These are phyloP conservation scores for Aurelia aurita complex sp. Pacific DNA, from an alignment of 30 jellyfish, hydroid and myxozoan species.

Conservation along the genomic window DNA sequence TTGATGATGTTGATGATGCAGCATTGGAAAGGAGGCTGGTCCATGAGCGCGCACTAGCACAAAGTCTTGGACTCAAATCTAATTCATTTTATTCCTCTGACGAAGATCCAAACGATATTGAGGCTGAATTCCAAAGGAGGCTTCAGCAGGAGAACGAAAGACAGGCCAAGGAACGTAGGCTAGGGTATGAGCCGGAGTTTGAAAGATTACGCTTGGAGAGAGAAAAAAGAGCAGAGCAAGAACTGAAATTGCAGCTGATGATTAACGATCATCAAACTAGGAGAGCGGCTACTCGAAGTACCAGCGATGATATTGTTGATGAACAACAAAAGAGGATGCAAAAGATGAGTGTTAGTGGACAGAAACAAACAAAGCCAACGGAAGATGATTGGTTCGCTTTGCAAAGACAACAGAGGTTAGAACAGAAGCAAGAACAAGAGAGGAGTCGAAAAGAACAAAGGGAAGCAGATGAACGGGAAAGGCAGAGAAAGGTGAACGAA, in stretches of 20 bases:
- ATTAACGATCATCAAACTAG: constrained; percentile 57
- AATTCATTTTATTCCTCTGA: constrained; percentile 45
- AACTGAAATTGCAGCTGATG: constrained; percentile 57
- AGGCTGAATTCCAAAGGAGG: constrained; percentile 75
- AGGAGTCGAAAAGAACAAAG: constrained; percentile 65
- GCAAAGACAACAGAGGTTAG: constrained; percentile 70
- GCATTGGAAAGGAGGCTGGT: constrained; percentile 26
- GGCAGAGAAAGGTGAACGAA: constrained; percentile 65
- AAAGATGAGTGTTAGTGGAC: constrained; percentile 1
- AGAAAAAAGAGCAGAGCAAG: constrained; percentile 61
- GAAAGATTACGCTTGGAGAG: constrained; percentile 30
- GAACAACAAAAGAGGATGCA: constrained; percentile 45
- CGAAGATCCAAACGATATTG: constrained; percentile 65
- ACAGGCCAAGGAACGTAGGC: constrained; percentile 23
- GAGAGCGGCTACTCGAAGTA: background rate
- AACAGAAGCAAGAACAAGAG: constrained; percentile 77
- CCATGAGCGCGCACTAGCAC: constrained; percentile 42
- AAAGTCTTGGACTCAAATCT: background rate
- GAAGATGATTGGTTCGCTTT: constrained; percentile 74
- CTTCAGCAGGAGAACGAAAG: constrained; percentile 68
- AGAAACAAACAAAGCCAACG: constrained; percentile 32
- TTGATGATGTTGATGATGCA: constrained; percentile 19
- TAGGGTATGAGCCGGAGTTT: constrained; percentile 19
- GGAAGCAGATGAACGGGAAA: constrained; percentile 68
- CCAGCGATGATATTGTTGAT: constrained; percentile 17